Conservation (phyloP, 2,113 vertebrate species). For the Amia ocellicauda region DNA sequence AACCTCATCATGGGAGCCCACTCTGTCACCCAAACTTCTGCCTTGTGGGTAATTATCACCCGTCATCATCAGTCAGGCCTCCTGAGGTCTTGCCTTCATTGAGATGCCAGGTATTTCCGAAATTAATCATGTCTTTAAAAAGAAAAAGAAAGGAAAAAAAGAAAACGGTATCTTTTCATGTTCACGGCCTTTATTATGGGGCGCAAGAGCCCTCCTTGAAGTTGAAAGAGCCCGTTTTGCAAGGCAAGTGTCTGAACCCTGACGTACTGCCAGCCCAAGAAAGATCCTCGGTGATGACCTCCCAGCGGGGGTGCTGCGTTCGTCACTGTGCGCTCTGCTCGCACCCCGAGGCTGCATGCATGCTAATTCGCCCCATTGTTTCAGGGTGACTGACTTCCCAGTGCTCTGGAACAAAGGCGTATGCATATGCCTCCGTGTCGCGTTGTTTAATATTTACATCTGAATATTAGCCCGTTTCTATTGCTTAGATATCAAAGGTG, state of each 20-base stretch:
- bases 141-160: conserved; percentile 30
- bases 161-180: conserved; percentile 71
- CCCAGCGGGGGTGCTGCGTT: conserved; percentile 72
- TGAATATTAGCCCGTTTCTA: conserved; percentile 64
- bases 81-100: conserved; percentile 64
- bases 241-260: conserved; percentile 66
- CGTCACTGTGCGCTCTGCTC: conserved; percentile 53
- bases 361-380: conserved; percentile 83
- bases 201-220: conserved; percentile 55
- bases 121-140: conserved; percentile 72
- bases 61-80: conserved; percentile 69
- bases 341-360: conserved; percentile 63
- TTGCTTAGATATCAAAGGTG: conserved; percentile 39
- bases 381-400: conserved; percentile 79
- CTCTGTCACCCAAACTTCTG: conserved; percentile 41
- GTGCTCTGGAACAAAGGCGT: conserved; percentile 75
- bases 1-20: conserved; percentile 14
- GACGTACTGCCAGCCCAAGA: conserved; percentile 66
- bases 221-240: conserved; percentile 59
- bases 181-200: conserved; percentile 72
- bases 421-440: conserved; percentile 60
- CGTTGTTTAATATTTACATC: conserved; percentile 73
- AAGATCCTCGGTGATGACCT: conserved; percentile 64
- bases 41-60: conserved; percentile 75
- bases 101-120: conserved; percentile 77